These are phyloP conservation scores for Colletes gigas DNA, from an alignment of 1,140 invertebrate genomes.

Conservation along the genomic window DNA sequence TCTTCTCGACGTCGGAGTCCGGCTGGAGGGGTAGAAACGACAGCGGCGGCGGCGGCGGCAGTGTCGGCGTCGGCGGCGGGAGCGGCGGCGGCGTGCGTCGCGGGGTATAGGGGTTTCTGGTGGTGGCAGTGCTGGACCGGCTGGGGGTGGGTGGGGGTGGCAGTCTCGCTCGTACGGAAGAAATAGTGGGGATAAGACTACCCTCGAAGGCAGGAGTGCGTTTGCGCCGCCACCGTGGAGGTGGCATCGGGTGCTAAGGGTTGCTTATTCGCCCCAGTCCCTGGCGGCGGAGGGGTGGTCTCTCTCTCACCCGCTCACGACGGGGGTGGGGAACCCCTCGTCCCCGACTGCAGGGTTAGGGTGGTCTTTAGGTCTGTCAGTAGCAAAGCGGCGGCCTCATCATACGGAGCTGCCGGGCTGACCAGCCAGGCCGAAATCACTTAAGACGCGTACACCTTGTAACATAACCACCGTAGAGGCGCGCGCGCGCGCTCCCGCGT, in stretches of 20 bases:
- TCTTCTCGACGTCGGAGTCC: constrained; percentile 42
- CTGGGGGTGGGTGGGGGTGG: constrained; percentile 61
- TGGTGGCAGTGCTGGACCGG: constrained; percentile 58
- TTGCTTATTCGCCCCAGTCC: constrained; percentile 69
- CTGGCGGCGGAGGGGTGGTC: constrained; percentile 68
- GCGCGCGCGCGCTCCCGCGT: constrained; percentile 66
- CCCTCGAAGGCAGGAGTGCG: constrained; percentile 78
- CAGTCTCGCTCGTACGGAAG: constrained; percentile 62
- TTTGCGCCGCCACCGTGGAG: constrained; percentile 78
- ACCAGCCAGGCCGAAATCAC: constrained; percentile 79
- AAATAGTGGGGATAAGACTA: constrained; percentile 79
- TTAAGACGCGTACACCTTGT: constrained; percentile 80
- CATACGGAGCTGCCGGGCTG: constrained; percentile 80
- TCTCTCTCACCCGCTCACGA: constrained; percentile 65
- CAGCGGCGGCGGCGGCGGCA: constrained; percentile 36
- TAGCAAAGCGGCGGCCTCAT: constrained; percentile 82
- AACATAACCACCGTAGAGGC: constrained; percentile 71
- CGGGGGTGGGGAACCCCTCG: constrained; percentile 66
- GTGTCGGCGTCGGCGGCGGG: constrained; percentile 40
- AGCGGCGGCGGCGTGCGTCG: constrained; percentile 52
- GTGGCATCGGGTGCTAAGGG: constrained; percentile 78
- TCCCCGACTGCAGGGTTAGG: constrained; percentile 78
- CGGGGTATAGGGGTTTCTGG: constrained; percentile 56
- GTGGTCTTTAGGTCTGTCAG: constrained; percentile 80
- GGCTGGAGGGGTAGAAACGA: constrained; percentile 50